phyloP scores from a whole-genome alignment of 64 coral and sea anemone species.

The Actinia tenebrosa region DNA sequence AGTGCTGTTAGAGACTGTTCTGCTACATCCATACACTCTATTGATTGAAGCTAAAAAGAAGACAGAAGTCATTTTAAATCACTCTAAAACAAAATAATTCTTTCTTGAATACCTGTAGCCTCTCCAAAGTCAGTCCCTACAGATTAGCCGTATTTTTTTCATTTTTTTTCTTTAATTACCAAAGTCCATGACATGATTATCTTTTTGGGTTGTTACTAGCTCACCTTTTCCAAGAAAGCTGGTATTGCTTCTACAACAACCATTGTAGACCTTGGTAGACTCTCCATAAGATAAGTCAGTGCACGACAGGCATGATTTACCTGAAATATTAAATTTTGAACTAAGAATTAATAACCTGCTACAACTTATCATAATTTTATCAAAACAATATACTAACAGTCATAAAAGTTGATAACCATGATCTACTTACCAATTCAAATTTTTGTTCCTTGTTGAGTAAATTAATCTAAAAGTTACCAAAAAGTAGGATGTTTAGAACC shows the following conservation, averaged over 20 bases:
- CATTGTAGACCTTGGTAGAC: conserved; percentile 92
- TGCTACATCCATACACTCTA: conserved; percentile 99
- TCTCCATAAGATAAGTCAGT: conserved; percentile 95
- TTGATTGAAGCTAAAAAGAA: conserved; percentile 74
- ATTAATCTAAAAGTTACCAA: conserved; percentile 8
- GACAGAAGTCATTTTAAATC: neutral
- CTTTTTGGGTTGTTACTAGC: too few species aligned
- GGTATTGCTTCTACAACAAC: conserved; percentile 98
- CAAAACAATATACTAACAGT: neutral
- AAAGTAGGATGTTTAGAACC: neutral
- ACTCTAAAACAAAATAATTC: too few species aligned
- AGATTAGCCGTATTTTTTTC: too few species aligned
- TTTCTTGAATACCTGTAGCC: too few species aligned
- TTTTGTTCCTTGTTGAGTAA: conserved; percentile 29
- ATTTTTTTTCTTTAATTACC: too few species aligned
- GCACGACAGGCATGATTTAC: conserved; percentile 99
- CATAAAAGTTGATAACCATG: too few species aligned
- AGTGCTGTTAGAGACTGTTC: conserved; percentile 93
- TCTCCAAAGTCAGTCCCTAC: too few species aligned
- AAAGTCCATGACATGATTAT: too few species aligned
- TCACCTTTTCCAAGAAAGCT: conserved; percentile 87
- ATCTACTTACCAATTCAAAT: conserved; percentile 25
- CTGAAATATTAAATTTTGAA: conserved; percentile 16
- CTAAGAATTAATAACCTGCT: neutral
- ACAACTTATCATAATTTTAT: neutral